Base-by-base conservation (phyloP, 2,113 vertebrate species). In the Pelmatolapia mariae region DNA sequence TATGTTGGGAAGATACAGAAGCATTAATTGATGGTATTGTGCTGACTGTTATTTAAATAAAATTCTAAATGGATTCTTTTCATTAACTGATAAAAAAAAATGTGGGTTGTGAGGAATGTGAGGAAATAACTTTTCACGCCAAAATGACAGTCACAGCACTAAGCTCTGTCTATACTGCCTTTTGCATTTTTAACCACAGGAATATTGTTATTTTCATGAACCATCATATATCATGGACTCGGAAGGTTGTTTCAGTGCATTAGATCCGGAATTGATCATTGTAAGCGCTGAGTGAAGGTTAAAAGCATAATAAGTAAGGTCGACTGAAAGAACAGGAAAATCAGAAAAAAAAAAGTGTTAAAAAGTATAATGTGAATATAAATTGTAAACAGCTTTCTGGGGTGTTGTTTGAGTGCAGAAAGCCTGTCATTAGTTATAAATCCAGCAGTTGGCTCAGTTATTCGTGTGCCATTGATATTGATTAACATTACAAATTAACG, bases 401-500 rank as follows among this genome's bases (percentile, higher is more conserved):
- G 24, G 31, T 63, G 22, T n/a, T 73, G 81, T 76, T 29, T 40
- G 33, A 83, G 24, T 68, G 33, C 8, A 80, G 59, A 73, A 18
- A 73, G 53, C 10, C 10, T 26, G 56, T 45, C 61, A 40, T 79
- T 82, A 81, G 26, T n/a, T 45, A 84, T 87, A 91, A 71, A 85
- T 94, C 82, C 38, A 15, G 80, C n/a, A 33, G 61, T 43, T 13
- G 50, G 29, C 50, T 85, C 29, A 33, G 47, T 88, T 80, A 80
- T 82, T 88, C 26, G 47, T 61, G 19, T 76, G 53, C 36, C 66
- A 15, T 50, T 59, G 61, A 3, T 85, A 89, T 76, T 88, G 82
- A 91, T 91, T 78, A 86, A 85, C 38, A 80, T 80, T n/a, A 71
- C 79, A 68, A 87, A 87, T 89, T 53, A 52, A n/a, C 4, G 8